Evolutionary conservation across 2,888 invertebrate species (phyloP), one percentile per base, ranked within the genome.

Genomic region (Tridacna crocea): DNA sequence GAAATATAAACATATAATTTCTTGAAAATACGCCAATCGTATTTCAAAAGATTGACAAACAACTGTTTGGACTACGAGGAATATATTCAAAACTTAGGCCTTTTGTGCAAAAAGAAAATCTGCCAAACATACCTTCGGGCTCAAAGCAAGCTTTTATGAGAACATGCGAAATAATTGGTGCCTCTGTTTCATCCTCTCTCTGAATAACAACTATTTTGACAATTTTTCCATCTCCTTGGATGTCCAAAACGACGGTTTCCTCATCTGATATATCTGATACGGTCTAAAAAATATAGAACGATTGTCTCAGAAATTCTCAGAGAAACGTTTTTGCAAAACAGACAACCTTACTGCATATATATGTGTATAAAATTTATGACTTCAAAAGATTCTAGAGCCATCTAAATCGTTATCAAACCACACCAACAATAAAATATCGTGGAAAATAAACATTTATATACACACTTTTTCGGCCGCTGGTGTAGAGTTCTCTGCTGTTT

Each of bases 131-230:
- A 76, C 76, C 60, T 76, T 76, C 51, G 27, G 17, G 36, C 24
- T 76, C 68, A 46, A 66, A 76, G 60, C 76, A 76, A 11, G 76
- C 76, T 24, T 76, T 76, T 3, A 76, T 76, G 11, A 76, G 76
- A 19, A 75, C 65, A 26, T 75, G 65, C 8, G 63, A 75, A 19
- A 75, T 66, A 26, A 63, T 15, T 8, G 76, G 70, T 24, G 66
- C 17, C n/a, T 76, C 66, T 22, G 61, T 17, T 46, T 27, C 55
- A 17, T 27, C 58, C 12, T 60, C 76, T 22, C 68, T 58, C 68
- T 76, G 47, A 11, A 36, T 58, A 0, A 76, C 55, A 26, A 48
- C 66, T 24, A 76, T 68, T 24, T 55, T 68, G 15, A 76, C 51
- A 26, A 58, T 68, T 60, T 76, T 76, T n/a, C 76, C 76, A 3